These are phyloP conservation scores for Phyllotreta cruciferae DNA, from an alignment of 2,888 invertebrate species.

Conservation along the genomic window DNA sequence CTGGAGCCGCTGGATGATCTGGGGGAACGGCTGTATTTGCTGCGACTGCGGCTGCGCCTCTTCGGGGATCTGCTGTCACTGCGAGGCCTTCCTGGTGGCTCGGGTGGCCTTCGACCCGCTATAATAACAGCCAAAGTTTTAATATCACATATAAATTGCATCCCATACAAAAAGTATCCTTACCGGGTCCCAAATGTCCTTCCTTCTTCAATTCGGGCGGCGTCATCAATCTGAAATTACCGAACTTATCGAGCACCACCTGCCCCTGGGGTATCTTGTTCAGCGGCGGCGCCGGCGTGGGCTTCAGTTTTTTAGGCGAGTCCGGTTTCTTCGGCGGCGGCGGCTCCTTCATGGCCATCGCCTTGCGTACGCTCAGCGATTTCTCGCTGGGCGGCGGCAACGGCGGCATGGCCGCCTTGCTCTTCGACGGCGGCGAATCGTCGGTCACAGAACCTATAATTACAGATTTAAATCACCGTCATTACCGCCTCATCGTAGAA, in stretches of 20 bases:
- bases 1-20: conserved; percentile 61
- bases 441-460: conserved; percentile 26
- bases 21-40: conserved; percentile 56
- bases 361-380: conserved; percentile 67
- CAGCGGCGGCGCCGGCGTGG: conserved; percentile 41
- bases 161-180: too few relatives aligned
- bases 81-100: conserved; percentile 60
- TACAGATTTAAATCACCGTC: not conserved
- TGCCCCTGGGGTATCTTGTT: conserved; percentile 62
- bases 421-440: conserved; percentile 48
- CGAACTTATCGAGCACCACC: conserved; percentile 77
- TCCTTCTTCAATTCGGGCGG: conserved; percentile 57
- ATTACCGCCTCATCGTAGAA: not conserved
- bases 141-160: too few relatives aligned
- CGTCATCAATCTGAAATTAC: conserved; percentile 71
- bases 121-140: not conserved
- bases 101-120: conserved; percentile 57
- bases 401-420: conserved; percentile 54
- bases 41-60: conserved; percentile 70
- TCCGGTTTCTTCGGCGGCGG: conserved; percentile 62
- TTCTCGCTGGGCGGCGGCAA: conserved; percentile 66
- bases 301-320: conserved; percentile 48
- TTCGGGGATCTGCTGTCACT: conserved; percentile 68
- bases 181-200: conserved; percentile 60
- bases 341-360: conserved; percentile 71